Percentiles rank a stretch among this genome's conserved stretches.
Evolutionary conservation across 2,113 vertebrate genomes (phyloP).

Genomic region (Pan troglodytes): NHGRI_mPanTro3-v2.1_pri NC_072414.2:36767001-36767500

Average conservation of each 20-base stretch:
- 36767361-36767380: background rate
- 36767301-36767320: background rate
- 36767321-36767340: background rate
- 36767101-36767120: background rate
- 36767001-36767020: background rate
- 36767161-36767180: background rate
- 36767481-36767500: background rate
- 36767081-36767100: background rate
- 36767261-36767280: background rate
- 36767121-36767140: background rate
- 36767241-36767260: background rate
- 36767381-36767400: background rate
- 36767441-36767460: too few relatives aligned
- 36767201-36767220: constrained; percentile 31
- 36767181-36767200: background rate
- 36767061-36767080: background rate
- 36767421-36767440: background rate
- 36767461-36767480: background rate
- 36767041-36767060: background rate
- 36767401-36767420: background rate
- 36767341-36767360: background rate
- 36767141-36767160: background rate
- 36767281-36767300: background rate
- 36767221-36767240: background rate
- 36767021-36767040: background rate